Percentiles rank a stretch among this genome's conserved stretches.
phyloP scores from a whole-genome alignment of 2,888 invertebrate genomes.

The Oconnorella tubifera region DNA sequence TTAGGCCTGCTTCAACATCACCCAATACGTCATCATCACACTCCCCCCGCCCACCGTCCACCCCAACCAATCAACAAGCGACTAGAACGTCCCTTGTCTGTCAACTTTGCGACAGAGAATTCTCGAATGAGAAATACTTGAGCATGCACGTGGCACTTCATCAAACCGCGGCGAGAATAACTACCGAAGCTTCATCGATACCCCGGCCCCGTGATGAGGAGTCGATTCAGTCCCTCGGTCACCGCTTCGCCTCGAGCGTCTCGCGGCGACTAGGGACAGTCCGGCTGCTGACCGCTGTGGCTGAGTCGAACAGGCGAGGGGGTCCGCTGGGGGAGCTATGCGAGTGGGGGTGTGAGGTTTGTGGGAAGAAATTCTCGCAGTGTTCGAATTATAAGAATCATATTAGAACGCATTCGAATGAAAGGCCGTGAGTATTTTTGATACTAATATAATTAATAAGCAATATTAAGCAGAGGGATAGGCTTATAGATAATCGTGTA shows the following conservation, averaged over 20 bases:
- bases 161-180: not conserved
- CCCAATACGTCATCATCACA: too few relatives aligned
- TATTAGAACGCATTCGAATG: conserved; percentile 37
- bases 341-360: conserved; percentile 35
- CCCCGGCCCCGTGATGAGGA: not conserved
- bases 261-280: not conserved
- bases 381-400: conserved; percentile 38
- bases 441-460: too few relatives aligned
- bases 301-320: not conserved
- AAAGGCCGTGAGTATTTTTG: conserved; percentile 28
- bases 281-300: not conserved
- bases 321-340: not conserved
- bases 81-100: not conserved
- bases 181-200: not conserved
- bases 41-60: too few relatives aligned
- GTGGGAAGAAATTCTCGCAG: conserved; percentile 35
- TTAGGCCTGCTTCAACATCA: too few relatives aligned
- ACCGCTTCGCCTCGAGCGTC: not conserved
- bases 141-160: conserved; percentile 34
- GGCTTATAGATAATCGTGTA: too few relatives aligned
- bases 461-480: too few relatives aligned
- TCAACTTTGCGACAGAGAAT: conserved; percentile 27
- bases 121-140: conserved; percentile 35
- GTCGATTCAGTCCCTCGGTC: not conserved
- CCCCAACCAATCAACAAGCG: too few relatives aligned